A percentile compares a stretch with the other conserved stretches of the same genome.
Conservation (phyloP, 2,113 vertebrate species). For the Odobenus rosmarus region DNA sequence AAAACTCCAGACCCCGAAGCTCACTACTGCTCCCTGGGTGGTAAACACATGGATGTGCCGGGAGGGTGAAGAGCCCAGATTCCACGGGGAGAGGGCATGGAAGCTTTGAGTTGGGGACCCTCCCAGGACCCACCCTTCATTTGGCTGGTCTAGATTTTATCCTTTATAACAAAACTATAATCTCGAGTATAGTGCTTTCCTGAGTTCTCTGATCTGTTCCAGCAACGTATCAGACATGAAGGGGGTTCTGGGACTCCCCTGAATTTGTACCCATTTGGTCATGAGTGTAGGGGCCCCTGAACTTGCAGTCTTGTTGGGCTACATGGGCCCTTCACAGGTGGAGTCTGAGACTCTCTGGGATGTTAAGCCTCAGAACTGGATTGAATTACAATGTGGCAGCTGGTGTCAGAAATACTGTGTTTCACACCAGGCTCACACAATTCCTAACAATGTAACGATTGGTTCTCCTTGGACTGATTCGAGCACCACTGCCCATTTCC, state of each 20-base stretch:
- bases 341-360: not conserved
- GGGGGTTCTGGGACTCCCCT: not conserved
- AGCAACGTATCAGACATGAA: not conserved
- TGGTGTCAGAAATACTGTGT: not conserved
- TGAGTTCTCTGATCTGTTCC: not conserved
- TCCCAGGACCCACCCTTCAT: not conserved
- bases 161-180: not conserved
- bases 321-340: not conserved
- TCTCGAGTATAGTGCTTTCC: not conserved
- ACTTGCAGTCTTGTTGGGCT: not conserved
- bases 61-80: accelerated
- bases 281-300: not conserved
- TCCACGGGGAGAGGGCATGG: too few relatives aligned
- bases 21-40: not conserved
- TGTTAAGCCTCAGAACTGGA: not conserved
- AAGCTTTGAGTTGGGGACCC: not conserved
- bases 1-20: not conserved
- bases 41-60: not conserved
- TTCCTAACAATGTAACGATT: accelerated
- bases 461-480: not conserved
- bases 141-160: not conserved
- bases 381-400: accelerated
- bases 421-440: not conserved
- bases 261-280: not conserved
- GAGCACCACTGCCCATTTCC: too few relatives aligned